A percentile compares a stretch with the other conserved stretches of the same genome.
Evolutionary conservation across 2,888 invertebrate species (phyloP).

Genomic region (Pristionchus entomophagus): DNA sequence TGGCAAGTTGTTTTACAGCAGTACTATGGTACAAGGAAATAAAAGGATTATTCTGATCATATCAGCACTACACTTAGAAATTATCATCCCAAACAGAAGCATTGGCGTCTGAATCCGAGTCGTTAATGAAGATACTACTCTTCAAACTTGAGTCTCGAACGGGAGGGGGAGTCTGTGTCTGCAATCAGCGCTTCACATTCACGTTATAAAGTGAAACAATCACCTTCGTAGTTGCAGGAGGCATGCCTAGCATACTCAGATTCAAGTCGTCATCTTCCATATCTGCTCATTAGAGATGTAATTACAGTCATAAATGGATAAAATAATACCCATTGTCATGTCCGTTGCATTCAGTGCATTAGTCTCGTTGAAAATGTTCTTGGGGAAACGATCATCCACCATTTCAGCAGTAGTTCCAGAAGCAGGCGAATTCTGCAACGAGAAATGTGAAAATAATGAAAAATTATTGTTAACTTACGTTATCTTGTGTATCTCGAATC

Average conservation of each 20-base stretch:
- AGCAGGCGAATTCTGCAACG: background rate
- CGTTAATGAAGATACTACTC: background rate
- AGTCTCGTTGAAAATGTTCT: slow-evolving; percentile 8
- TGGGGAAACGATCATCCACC: background rate
- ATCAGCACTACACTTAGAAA: background rate
- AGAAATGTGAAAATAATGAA: too few relatives aligned
- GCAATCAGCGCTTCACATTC: background rate
- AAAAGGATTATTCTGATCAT: background rate
- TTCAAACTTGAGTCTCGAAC: background rate
- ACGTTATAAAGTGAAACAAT: background rate
- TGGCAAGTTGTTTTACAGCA: background rate
- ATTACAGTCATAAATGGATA: too few relatives aligned
- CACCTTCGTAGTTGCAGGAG: background rate
- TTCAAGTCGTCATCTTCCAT: slow-evolving; percentile 8
- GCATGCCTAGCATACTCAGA: background rate
- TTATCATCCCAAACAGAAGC: slow-evolving; percentile 16
- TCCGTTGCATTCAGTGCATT: background rate
- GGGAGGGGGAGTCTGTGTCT: background rate
- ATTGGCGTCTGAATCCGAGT: slow-evolving; percentile 23
- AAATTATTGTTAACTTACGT: too few relatives aligned
- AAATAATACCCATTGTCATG: slow-evolving; percentile 3
- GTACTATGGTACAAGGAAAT: background rate
- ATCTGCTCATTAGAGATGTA: background rate
- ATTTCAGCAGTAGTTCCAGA: slow-evolving; percentile 19
- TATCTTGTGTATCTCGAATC: background rate